These are phyloP conservation scores for Dicyrtoma fusca DNA, from an alignment of 2,888 invertebrate genomes.

Conservation along the genomic window DNA sequence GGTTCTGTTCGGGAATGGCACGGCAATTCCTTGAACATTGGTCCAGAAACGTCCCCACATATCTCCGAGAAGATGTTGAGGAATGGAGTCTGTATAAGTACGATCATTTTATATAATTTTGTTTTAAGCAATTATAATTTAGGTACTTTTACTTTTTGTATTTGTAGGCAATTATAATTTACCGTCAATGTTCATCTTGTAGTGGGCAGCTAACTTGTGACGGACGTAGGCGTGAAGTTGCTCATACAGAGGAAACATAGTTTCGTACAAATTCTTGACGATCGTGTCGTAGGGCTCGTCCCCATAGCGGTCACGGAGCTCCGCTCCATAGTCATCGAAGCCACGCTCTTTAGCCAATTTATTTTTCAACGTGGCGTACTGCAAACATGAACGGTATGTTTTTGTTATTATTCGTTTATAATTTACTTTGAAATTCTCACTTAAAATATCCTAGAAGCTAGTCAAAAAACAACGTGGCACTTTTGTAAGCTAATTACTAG, in stretches of 20 bases:
- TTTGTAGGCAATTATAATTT: no score
- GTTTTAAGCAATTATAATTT: no score
- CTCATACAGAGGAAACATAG: constrained; percentile 75
- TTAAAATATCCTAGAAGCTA: no score
- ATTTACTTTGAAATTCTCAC: background rate
- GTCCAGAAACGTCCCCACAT: constrained; percentile 58
- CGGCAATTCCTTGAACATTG: constrained; percentile 53
- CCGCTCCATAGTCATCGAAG: constrained; percentile 82
- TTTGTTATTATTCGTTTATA: background rate
- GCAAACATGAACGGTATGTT: background rate
- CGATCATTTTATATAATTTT: no score
- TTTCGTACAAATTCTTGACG: constrained; percentile 66
- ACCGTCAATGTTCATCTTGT: constrained; percentile 65
- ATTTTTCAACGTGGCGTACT: constrained; percentile 76
- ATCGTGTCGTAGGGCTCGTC: constrained; percentile 62
- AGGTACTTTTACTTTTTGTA: no score
- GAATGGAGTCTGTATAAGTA: constrained; percentile 60
- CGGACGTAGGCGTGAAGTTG: constrained; percentile 82
- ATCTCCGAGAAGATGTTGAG: constrained; percentile 62
- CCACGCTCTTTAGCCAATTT: constrained; percentile 76
- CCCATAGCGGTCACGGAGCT: constrained; percentile 87
- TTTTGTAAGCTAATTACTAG: no score
- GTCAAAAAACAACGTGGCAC: no score
- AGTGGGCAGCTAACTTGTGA: constrained; percentile 67
- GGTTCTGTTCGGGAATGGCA: constrained; percentile 56